A percentile compares a stretch with the other conserved stretches of the same genome.
Conservation (phyloP, 2,113 vertebrate genomes). For the Lampris megalopsis region DNA sequence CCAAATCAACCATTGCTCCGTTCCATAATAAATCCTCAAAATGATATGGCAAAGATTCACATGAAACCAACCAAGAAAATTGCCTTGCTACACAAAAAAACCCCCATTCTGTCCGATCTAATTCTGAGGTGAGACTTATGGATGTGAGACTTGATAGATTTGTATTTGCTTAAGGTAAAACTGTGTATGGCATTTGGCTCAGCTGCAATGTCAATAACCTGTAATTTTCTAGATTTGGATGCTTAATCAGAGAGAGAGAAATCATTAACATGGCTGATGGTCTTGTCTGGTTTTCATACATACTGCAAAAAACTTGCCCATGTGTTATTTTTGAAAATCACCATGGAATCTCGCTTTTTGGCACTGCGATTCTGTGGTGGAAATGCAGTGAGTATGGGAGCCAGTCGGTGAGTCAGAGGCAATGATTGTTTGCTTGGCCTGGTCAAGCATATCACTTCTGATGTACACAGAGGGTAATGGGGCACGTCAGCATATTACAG, state of each 20-base stretch:
- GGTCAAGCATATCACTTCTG: neutral
- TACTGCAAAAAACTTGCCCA: neutral
- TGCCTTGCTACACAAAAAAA: neutral
- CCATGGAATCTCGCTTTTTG: neutral
- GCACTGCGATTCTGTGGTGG: neutral
- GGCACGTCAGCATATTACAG: neutral
- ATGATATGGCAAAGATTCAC: neutral
- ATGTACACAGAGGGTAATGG: neutral
- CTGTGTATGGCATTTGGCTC: slow-evolving; percentile 1
- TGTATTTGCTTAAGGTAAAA: slow-evolving; percentile 1
- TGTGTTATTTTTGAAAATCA: neutral
- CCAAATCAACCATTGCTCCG: too few species aligned
- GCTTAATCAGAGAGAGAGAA: neutral
- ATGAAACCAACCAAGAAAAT: neutral
- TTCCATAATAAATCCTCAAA: neutral
- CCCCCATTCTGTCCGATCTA: neutral
- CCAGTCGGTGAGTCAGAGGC: slow-evolving; percentile 8
- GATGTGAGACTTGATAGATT: neutral
- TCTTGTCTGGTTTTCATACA: neutral
- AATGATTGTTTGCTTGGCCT: slow-evolving; percentile 9
- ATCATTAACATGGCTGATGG: neutral
- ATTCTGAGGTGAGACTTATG: neutral
- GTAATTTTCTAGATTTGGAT: neutral
- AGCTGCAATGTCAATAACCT: slow-evolving; percentile 16
- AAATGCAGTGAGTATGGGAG: neutral